Base-by-base conservation (phyloP, 2,797 vertebrate genomes). In the Premnoplex brunnescens region DNA sequence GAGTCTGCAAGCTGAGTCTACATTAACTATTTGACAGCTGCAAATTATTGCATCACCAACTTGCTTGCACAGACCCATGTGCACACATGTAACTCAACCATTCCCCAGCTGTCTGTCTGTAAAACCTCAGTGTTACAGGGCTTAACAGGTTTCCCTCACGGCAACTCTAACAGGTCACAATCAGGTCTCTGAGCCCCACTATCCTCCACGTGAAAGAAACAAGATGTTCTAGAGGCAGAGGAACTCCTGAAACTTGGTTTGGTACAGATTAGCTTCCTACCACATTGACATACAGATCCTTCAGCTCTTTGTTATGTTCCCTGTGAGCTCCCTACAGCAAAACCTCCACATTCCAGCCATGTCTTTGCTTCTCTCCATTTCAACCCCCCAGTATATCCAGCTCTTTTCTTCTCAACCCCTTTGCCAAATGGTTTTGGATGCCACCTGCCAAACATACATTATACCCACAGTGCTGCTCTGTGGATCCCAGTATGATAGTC, bases 11-110 rank as follows among this genome's bases (percentile, higher is more conserved):
- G 64, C 81, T 74, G 37, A 91, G 72, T 68, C 3, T 58, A 37
- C 63, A 43, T 96, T 92, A 96, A 96, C 92, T 82, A 48, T 89
- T 86, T 93, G 85, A 93, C 67, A 94, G 71, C 74, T 87, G 71
- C 23, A 79, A 84, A 88, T 87, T 84, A 60, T 4, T 85, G 74
- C 56, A 78, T 12, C 1, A 5, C 20, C 89, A 87, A 27, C 43
- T 43, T 79, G 39, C 48, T 59, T 36, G 49, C 18, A 72, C 27
- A 90, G 71, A 71, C 32, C 60, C 54, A 44, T 1, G 36, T 16
- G 46, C 4, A 2, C 34, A 64, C 19, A 3, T 22, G 37, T 34
- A 59, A 79, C 32, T 63, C 59, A 63, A 60, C 34, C 30, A 36
- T 22, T 84, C 24, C n/a, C 63, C 82, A 84, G 58, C 69, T 83